Conservation (phyloP, 2,797 vertebrate species). For the Sciurus vulgaris region DNA sequence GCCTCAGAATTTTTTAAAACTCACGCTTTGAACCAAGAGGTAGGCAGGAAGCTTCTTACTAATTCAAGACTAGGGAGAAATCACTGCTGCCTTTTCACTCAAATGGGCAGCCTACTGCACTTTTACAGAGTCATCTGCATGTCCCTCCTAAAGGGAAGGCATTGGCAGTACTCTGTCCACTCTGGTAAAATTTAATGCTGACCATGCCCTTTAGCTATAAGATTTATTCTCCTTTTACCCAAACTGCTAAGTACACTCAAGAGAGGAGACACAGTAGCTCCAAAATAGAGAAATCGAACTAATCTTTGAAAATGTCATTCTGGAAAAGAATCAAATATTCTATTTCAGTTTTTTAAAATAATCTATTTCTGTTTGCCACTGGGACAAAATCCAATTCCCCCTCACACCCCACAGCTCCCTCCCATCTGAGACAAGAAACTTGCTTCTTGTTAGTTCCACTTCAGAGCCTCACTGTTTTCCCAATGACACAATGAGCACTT, state of each 20-base stretch:
- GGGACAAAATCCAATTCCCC: background rate
- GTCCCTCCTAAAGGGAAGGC: background rate
- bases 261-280: background rate
- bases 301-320: background rate
- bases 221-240: background rate
- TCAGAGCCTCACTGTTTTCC: background rate
- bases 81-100: background rate
- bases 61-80: background rate
- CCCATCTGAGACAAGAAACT: background rate
- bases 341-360: background rate
- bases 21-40: background rate
- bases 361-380: background rate
- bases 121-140: background rate
- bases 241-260: background rate
- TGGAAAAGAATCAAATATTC: background rate
- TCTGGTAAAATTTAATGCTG: background rate
- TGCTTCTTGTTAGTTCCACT: background rate
- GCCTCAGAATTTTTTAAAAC: background rate
- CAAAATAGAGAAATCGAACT: background rate
- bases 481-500: background rate
- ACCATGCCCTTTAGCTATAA: background rate
- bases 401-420: too few species aligned
- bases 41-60: background rate
- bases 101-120: too few species aligned
- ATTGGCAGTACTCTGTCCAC: rapidly evolving